These are phyloP conservation scores for Pachyuromys duprasi DNA, from an alignment of 2,797 vertebrate species.

Conservation along the genomic window DNA sequence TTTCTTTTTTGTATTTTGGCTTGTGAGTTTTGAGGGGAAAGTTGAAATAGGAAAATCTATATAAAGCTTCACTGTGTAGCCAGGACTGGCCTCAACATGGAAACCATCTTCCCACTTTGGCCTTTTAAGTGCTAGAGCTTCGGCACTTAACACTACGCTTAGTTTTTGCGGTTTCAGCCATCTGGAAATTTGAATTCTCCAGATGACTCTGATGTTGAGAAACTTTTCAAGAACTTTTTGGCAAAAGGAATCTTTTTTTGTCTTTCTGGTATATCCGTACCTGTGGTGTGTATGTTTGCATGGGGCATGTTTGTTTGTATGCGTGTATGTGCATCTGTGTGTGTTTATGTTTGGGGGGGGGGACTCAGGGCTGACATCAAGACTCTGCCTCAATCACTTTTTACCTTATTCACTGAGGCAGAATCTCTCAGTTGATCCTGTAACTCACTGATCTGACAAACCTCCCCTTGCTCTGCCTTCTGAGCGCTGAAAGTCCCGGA, in stretches of 20 bases:
- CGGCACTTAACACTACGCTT: not conserved
- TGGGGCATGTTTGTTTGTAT: no score
- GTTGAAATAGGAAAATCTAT: not conserved
- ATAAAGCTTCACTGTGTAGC: not conserved
- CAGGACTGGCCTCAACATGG: not conserved
- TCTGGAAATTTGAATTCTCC: not conserved
- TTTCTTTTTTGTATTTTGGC: not conserved
- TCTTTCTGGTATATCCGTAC: not conserved
- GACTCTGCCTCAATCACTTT: not conserved
- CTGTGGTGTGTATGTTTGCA: not conserved
- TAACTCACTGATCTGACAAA: not conserved
- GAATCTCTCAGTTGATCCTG: not conserved
- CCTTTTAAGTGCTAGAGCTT: not conserved
- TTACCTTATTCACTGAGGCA: not conserved
- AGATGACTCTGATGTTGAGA: not conserved
- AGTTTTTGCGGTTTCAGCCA: no score
- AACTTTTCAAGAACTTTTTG: not conserved
- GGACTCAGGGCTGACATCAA: not conserved
- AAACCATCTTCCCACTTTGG: not conserved
- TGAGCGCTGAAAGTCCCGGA: not conserved
- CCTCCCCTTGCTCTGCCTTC: not conserved
- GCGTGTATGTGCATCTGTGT: not conserved
- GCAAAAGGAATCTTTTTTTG: not conserved
- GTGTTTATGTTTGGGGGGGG: fast-evolving
- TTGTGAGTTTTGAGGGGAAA: not conserved